phyloP scores from a whole-genome alignment of 2,888 invertebrate genomes.

The Lamproptera curius region DNA sequence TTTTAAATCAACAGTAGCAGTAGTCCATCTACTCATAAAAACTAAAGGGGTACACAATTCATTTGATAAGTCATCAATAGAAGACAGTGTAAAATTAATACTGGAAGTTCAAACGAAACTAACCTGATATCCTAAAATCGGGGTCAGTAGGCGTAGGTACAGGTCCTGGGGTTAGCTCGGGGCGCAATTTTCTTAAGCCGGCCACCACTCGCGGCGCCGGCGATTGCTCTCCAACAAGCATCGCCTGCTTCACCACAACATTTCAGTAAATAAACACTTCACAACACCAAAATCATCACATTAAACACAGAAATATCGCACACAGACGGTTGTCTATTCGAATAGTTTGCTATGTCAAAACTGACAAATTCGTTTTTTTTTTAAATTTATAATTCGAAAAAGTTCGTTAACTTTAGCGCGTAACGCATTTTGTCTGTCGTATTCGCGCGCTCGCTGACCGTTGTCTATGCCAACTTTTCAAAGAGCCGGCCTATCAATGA shows the following conservation, averaged over 20 bases:
- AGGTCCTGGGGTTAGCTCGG: constrained; percentile 69
- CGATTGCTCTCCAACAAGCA: constrained; percentile 72
- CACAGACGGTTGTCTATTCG: background rate
- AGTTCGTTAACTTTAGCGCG: constrained; percentile 12
- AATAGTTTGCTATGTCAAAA: constrained; percentile 10
- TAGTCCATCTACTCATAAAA: no score
- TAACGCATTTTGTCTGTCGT: constrained; percentile 15
- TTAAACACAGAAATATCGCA: constrained; percentile 11
- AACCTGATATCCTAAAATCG: constrained; percentile 69
- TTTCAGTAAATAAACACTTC: constrained; percentile 18
- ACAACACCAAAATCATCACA: constrained; percentile 20
- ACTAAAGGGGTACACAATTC: no score
- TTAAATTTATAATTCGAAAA: constrained; percentile 19
- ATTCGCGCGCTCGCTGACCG: constrained; percentile 3
- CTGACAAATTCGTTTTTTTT: constrained; percentile 14
- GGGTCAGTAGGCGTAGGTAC: constrained; percentile 64
- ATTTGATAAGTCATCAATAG: no score
- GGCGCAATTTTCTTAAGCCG: constrained; percentile 68
- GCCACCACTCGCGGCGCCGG: constrained; percentile 76
- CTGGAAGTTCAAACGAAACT: no score
- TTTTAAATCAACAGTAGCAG: no score
- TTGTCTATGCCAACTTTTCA: constrained; percentile 2
- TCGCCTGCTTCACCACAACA: constrained; percentile 31
- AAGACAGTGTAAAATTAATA: no score
- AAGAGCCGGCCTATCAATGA: constrained; percentile 19